Conservation (phyloP, 2,113 vertebrate genomes). For the Daubentonia madagascariensis region DNA sequence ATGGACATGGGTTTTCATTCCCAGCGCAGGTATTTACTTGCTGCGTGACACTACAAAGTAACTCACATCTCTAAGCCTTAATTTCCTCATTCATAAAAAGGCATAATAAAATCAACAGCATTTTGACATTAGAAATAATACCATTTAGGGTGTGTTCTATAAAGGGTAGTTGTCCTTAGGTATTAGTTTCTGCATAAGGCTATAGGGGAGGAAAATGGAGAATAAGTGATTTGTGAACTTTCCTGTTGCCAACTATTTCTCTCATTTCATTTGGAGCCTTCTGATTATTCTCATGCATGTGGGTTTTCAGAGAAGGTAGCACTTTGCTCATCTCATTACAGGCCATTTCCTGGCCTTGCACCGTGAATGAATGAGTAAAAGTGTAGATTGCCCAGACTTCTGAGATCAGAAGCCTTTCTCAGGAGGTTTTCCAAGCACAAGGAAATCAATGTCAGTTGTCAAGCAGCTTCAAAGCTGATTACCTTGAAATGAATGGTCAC, state of each 20-base stretch:
- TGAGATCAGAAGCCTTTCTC: background rate
- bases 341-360: background rate
- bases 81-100: background rate
- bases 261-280: background rate
- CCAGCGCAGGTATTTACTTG: background rate
- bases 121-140: background rate
- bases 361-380: background rate
- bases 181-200: background rate
- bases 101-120: background rate
- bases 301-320: background rate
- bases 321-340: background rate
- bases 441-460: conserved; percentile 48
- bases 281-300: background rate
- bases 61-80: background rate
- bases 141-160: background rate
- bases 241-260: background rate
- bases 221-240: background rate
- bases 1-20: background rate
- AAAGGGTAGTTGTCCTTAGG: background rate
- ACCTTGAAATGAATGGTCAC: background rate
- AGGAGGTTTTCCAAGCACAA: background rate
- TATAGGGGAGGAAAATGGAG: background rate
- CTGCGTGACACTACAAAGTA: background rate
- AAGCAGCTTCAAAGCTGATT: conserved; percentile 17
- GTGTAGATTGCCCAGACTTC: background rate